These are phyloP conservation scores for Caenorhabditis japonica DNA, from an alignment of 2,888 invertebrate species.

Conservation along the genomic window DNA sequence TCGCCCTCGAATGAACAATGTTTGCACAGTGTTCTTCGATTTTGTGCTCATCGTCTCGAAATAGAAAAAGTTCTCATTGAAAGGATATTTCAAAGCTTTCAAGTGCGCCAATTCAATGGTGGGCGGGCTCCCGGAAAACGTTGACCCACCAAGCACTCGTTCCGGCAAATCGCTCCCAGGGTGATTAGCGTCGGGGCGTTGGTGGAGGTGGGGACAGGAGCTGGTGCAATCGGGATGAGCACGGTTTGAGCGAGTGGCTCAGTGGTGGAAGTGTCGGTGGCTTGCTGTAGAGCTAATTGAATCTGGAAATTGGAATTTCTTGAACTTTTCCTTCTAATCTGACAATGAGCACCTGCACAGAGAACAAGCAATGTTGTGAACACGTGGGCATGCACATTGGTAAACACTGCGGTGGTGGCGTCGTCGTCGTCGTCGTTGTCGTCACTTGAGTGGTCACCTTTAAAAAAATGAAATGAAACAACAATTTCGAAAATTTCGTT, in stretches of 20 bases:
- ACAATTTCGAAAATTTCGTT: too few relatives aligned
- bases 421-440: conserved; percentile 20
- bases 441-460: conserved; percentile 26
- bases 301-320: conserved; percentile 34
- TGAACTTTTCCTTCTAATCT: background rate
- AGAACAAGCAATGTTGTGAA: conserved; percentile 51
- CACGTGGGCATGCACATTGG: conserved; percentile 58
- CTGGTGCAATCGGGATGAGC: conserved; percentile 40
- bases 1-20: background rate
- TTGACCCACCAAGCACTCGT: conserved; percentile 54
- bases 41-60: conserved; percentile 23
- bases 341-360: conserved; percentile 56
- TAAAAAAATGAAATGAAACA: too few relatives aligned
- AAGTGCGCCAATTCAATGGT: conserved; percentile 27
- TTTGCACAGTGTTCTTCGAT: conserved; percentile 38
- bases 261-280: conserved; percentile 9
- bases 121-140: background rate
- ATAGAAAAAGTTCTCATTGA: conserved; percentile 18
- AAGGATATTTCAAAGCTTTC: conserved; percentile 25
- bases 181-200: conserved; percentile 29
- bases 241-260: conserved; percentile 23
- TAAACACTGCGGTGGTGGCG: too few relatives aligned
- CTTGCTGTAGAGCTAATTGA: conserved; percentile 36
- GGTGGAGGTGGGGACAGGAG: conserved; percentile 20
- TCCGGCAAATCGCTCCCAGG: conserved; percentile 45